These are phyloP conservation scores for Scopus umbretta DNA, from an alignment of 2,113 vertebrate genomes.

Conservation along the genomic window DNA sequence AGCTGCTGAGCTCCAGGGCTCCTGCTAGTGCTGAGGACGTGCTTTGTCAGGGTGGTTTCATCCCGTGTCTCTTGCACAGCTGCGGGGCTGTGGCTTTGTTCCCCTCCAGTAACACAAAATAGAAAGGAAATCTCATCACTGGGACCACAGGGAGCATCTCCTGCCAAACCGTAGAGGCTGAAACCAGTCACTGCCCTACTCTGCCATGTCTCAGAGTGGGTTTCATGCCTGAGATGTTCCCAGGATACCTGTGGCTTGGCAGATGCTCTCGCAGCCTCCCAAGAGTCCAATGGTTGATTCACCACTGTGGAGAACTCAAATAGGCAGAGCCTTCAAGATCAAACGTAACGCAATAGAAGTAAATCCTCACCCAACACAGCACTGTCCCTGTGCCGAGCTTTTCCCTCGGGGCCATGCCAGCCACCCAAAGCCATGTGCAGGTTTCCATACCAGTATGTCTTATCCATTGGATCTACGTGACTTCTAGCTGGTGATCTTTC, in stretches of 20 bases:
- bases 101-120: background rate
- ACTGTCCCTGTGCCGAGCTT: background rate
- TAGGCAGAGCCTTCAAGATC: background rate
- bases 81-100: background rate
- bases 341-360: background rate
- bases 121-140: background rate
- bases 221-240: background rate
- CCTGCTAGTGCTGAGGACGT: background rate
- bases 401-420: background rate
- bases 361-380: background rate
- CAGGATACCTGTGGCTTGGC: background rate
- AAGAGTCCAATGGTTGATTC: background rate
- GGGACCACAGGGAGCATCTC: background rate
- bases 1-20: background rate
- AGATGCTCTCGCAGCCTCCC: background rate
- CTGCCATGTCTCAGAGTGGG: rapidly evolving
- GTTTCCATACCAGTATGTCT: background rate
- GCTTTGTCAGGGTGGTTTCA: background rate
- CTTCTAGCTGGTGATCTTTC: background rate
- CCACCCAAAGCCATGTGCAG: background rate
- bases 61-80: background rate
- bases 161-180: background rate
- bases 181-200: background rate
- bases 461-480: background rate
- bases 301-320: background rate